Conservation (phyloP, 2,113 vertebrate genomes). For the Xyrauchen texanus region DNA sequence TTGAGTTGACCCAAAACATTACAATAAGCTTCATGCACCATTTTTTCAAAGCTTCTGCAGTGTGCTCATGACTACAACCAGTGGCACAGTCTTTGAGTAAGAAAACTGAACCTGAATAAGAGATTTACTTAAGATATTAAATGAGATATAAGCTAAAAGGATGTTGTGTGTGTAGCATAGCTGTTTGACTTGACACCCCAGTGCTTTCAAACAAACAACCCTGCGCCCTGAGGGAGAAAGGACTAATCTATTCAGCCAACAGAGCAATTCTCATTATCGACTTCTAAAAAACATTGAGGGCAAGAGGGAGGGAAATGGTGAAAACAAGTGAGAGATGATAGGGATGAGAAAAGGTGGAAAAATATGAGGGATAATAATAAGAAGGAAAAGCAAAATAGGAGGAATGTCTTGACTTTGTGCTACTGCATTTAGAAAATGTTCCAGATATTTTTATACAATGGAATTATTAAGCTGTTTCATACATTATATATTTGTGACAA, state of each 20-base stretch:
- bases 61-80: slow-evolving; percentile 13
- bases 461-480: too few species aligned
- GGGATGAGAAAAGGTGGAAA: background rate
- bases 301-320: slow-evolving; percentile 5
- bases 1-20: slow-evolving; percentile 34
- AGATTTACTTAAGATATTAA: background rate
- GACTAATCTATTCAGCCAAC: slow-evolving; percentile 78
- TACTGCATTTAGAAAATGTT: too few species aligned
- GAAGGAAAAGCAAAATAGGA: too few species aligned
- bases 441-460: too few species aligned
- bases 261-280: slow-evolving; percentile 81
- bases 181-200: slow-evolving; percentile 74
- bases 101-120: background rate
- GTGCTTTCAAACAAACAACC: slow-evolving; percentile 77
- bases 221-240: slow-evolving; percentile 64
- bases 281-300: slow-evolving; percentile 64
- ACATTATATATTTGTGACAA: too few species aligned
- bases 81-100: background rate
- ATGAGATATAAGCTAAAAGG: slow-evolving; percentile 3
- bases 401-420: too few species aligned
- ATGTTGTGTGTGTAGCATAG: slow-evolving; percentile 17
- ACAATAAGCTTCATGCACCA: slow-evolving; percentile 29
- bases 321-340: slow-evolving; percentile 7
- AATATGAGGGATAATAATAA: too few species aligned
- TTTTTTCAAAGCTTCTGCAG: slow-evolving; percentile 3